Evolutionary conservation across 2,797 vertebrate species (phyloP).

Genomic region (Phoxinus dragarum): DNA sequence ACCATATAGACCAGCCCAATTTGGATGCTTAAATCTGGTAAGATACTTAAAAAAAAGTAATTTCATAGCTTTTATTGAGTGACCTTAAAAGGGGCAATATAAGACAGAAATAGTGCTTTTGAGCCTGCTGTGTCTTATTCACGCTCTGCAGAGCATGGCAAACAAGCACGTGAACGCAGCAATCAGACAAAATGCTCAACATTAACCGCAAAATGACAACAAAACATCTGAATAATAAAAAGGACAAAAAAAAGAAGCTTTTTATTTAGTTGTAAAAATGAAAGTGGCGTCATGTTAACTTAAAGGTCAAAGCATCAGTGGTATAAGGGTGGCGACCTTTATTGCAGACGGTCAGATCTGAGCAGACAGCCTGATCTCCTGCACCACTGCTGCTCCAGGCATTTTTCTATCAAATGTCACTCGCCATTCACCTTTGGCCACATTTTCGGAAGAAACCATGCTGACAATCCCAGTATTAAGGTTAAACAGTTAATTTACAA

Average conservation of each 20-base stretch:
- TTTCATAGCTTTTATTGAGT: slow-evolving; percentile 47
- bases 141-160: slow-evolving; percentile 26
- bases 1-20: background rate
- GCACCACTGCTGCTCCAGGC: background rate
- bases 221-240: slow-evolving; percentile 23
- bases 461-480: background rate
- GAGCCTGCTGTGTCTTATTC: slow-evolving; percentile 2
- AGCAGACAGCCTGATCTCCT: slow-evolving; percentile 18
- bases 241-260: background rate
- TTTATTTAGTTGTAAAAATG: slow-evolving; percentile 23
- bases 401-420: slow-evolving; percentile 28
- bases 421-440: background rate
- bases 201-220: slow-evolving; percentile 17
- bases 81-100: slow-evolving; percentile 48
- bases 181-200: slow-evolving; percentile 12
- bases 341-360: slow-evolving; percentile 27
- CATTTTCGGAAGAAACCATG: background rate
- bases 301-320: slow-evolving; percentile 20
- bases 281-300: background rate
- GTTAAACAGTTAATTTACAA: background rate
- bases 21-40: slow-evolving; percentile 20
- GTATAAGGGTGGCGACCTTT: slow-evolving; percentile 7
- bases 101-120: slow-evolving; percentile 43
- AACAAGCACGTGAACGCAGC: slow-evolving; percentile 12
- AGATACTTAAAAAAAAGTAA: slow-evolving; percentile 28